phyloP scores from a whole-genome alignment of 2,113 vertebrate species.

The Aplodontia rufa region DNA sequence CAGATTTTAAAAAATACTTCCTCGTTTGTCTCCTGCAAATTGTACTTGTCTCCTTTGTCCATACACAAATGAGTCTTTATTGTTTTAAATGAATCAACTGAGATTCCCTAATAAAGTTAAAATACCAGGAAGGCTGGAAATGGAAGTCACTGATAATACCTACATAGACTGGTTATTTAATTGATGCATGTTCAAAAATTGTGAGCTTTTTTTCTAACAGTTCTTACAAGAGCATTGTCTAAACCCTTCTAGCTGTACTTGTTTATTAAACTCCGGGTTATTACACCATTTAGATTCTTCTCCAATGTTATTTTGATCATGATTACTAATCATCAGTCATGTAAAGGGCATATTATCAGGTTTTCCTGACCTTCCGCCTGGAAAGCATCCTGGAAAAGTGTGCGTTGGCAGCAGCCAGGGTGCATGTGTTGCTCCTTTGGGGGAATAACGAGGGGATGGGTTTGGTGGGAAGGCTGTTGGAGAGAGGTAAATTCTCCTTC shows the following conservation, averaged over 20 bases:
- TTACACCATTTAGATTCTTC: background rate
- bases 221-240: background rate
- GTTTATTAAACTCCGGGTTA: background rate
- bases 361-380: background rate
- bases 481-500: background rate
- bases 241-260: background rate
- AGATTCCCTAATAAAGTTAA: conserved; percentile 17
- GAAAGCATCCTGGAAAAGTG: background rate
- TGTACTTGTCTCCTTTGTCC: background rate
- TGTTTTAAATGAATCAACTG: conserved; percentile 21
- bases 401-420: background rate
- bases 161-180: background rate
- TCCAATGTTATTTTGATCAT: background rate
- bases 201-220: background rate
- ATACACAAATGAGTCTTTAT: background rate
- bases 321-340: background rate
- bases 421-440: background rate
- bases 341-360: background rate
- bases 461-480: background rate
- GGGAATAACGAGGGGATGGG: background rate
- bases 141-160: background rate
- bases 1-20: conserved; percentile 20
- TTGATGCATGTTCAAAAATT: background rate
- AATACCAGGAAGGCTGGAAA: background rate
- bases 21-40: background rate